These are phyloP conservation scores for Galendromus occidentalis DNA, from an alignment of 1,140 invertebrate genomes.

Conservation along the genomic window DNA sequence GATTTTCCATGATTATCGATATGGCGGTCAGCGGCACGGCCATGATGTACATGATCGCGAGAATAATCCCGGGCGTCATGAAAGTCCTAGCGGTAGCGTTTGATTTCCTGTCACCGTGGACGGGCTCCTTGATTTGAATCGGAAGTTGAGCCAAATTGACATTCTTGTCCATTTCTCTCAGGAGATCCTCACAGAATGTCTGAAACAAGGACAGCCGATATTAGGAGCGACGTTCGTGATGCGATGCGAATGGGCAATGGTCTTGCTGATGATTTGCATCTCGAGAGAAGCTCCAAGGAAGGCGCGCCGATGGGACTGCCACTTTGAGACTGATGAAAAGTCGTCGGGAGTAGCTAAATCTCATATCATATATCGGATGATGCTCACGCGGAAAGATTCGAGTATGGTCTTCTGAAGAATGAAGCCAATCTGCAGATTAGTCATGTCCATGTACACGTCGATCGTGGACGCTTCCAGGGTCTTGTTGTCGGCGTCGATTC, in stretches of 20 bases:
- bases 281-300: too few relatives aligned
- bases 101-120: conserved; percentile 65
- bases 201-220: too few relatives aligned
- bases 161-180: too few relatives aligned
- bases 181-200: too few relatives aligned
- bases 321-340: too few relatives aligned
- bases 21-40: conserved; percentile 82
- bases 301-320: too few relatives aligned
- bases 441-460: conserved; percentile 67
- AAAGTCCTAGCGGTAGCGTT: conserved; percentile 89
- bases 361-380: too few relatives aligned
- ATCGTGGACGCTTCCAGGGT: conserved; percentile 58
- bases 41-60: conserved; percentile 88
- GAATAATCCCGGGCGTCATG: conserved; percentile 76
- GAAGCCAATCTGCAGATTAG: conserved; percentile 26
- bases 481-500: conserved; percentile 45
- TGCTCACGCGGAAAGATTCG: conserved; percentile 3
- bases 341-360: too few relatives aligned
- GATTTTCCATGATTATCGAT: conserved; percentile 69
- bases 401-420: conserved; percentile 16
- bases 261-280: too few relatives aligned
- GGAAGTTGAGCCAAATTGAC: conserved; percentile 15
- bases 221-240: too few relatives aligned
- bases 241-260: too few relatives aligned
- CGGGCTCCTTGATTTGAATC: conserved; percentile 48